Percentiles rank a stretch among this genome's conserved stretches.
These are phyloP conservation scores for Limonius californicus DNA, from an alignment of 1,140 invertebrate genomes.

Conservation along the genomic window DNA sequence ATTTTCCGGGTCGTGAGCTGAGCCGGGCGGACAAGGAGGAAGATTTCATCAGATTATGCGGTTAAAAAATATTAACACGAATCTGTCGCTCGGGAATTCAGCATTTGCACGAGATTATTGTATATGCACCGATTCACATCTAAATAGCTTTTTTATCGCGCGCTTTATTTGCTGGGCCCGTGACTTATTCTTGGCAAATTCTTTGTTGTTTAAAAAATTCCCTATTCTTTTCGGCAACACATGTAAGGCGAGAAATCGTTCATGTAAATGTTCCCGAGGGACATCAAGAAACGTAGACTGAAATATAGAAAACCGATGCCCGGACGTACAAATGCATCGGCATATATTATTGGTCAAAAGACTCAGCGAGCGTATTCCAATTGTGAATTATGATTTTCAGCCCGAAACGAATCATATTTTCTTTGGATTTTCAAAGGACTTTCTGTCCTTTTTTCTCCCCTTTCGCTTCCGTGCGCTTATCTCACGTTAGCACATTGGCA, in stretches of 20 bases:
- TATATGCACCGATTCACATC: slow-evolving; percentile 24
- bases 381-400: slow-evolving; percentile 44
- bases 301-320: slow-evolving; percentile 25
- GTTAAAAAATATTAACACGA: slow-evolving; percentile 36
- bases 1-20: slow-evolving; percentile 46
- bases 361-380: slow-evolving; percentile 41
- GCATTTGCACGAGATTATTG: slow-evolving; percentile 38
- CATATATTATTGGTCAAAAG: slow-evolving; percentile 46
- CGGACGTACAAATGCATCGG: slow-evolving; percentile 27
- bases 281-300: slow-evolving; percentile 16
- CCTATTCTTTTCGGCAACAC: background rate
- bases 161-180: too few relatives aligned
- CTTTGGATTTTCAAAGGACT: slow-evolving; percentile 41
- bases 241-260: slow-evolving; percentile 1
- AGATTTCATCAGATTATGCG: slow-evolving; percentile 43
- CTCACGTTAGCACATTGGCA: slow-evolving; percentile 3
- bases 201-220: too few relatives aligned
- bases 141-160: slow-evolving; percentile 24
- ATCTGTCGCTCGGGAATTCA: slow-evolving; percentile 31
- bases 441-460: slow-evolving; percentile 7
- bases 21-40: slow-evolving; percentile 43
- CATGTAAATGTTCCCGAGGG: slow-evolving; percentile 12
- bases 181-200: too few relatives aligned
- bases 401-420: slow-evolving; percentile 46
- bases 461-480: background rate